Base-by-base conservation (phyloP, 2,797 vertebrate genomes). In the Mustela erminea region DNA sequence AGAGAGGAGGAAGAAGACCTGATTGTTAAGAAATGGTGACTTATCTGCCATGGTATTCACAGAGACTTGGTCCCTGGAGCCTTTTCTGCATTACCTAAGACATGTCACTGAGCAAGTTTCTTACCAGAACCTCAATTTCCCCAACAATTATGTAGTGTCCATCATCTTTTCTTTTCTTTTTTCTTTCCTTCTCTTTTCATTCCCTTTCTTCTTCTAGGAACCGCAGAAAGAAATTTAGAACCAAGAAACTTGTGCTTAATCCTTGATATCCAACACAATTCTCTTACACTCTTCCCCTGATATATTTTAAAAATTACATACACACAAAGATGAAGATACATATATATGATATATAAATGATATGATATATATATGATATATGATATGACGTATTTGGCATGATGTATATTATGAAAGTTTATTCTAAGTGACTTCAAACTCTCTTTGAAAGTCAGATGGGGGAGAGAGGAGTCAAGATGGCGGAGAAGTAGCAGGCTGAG, bases 351-450 rank as follows among this genome's bases (percentile, higher is more conserved):
- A 64, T 46, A 10, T 46, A 66, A 49, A 49, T 49, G 13, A 49
- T 49, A 49, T 49, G 49, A 52, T 52, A 52, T 52, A 52, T 52
- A 52, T 15, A 52, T 52, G 49, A 52, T 52, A 52, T 52, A 52
- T 5, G 14, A 52, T 52, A 32, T 25, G 38, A 43, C 46, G 81
- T 70, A 64, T 82, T 92, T 70, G 56, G 15, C 13, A 41, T 74
- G 52, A 82, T 92, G 77, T 74, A 72, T 49, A 43, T 91, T 32
- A 82, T 54, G n/a, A 6, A 25, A 87, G 84, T 83, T 52, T 83
- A 80, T 77, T 87, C 29, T 93, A 78, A 93, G 32, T 52, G 60
- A 86, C 46, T 52, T 96, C 27, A 95, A 68, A 82, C 49, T 93
- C 11, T 49, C 75, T 92, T 89, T 93, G 49, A n/a, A 96, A 87